Base-by-base conservation (phyloP, 2,888 invertebrate species). In the Epicampocera succincta region DNA sequence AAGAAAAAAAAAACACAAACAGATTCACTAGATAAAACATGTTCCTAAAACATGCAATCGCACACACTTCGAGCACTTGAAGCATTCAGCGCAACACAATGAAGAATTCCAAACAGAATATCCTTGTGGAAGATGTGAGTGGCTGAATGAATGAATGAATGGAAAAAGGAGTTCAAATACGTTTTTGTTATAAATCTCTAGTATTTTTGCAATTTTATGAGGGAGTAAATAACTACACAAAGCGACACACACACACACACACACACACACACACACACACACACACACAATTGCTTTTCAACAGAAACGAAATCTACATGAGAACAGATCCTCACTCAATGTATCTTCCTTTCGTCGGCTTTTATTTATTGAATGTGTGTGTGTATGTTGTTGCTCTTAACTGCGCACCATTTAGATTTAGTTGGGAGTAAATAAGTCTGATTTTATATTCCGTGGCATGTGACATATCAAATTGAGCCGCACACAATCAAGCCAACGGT, bases 11-110 rank as follows among this genome's bases (percentile, higher is more conserved):
- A 33, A 33, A 5, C 3, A 33, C 3, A 33, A 6, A 25, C 2
- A 1, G 75, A 75, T 75, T 58, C 65, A 58, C 65, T 58, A 75
- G 75, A 75, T 75, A 75, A 60, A 75, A 42, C 75, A 75, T 66
- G 75, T 66, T 66, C 38, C 48, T 40, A 12, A 74, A 48, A 19
- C 19, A 54, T 21, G 46, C 15, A 15, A 15, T 15, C 44, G n/a
- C 25, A 15, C 15, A 65, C 17, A 48, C 15, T 11, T 17, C 6
- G 12, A 46, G 3, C 21, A n/a, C 46, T 15, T 46, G 29, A 33
- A 33, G 33, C 33, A 61, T 46, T 61, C 19, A 61, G 33, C 33
- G 15, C 29, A 52, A 44, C 29, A 54, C 25, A 40, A 13, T 54
- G 33, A 63, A 54, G 40, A 13, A 52, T n/a, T 21, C 40, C 3